Conservation (phyloP, 1,140 invertebrate species). For the Drosophila bocqueti region DNA sequence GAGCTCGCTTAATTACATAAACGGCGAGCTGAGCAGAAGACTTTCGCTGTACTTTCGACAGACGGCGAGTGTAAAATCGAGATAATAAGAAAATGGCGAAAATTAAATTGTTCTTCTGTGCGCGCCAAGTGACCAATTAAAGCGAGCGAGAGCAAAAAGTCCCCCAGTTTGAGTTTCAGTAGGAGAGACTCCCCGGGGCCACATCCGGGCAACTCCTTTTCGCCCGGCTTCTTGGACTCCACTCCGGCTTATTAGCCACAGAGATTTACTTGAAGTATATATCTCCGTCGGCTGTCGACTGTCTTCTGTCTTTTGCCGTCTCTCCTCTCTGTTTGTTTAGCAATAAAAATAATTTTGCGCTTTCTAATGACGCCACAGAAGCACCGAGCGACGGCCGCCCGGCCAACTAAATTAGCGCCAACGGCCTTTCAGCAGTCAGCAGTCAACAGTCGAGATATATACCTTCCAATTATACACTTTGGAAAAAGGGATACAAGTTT, state of each 20-base stretch:
- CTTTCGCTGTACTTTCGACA: slow-evolving; percentile 18
- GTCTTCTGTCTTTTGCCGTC: neutral
- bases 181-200: slow-evolving; percentile 14
- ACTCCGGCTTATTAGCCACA: slow-evolving; percentile 42
- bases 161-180: slow-evolving; percentile 27
- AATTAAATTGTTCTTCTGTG: slow-evolving; percentile 80
- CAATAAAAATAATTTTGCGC: slow-evolving; percentile 75
- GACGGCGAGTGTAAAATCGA: slow-evolving; percentile 67
- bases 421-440: slow-evolving; percentile 42
- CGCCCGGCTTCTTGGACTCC: slow-evolving; percentile 8
- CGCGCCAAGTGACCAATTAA: slow-evolving; percentile 81
- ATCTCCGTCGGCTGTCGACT: neutral
- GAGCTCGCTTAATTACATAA: slow-evolving; percentile 78
- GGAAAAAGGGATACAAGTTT: neutral
- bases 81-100: slow-evolving; percentile 80
- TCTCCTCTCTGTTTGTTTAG: slow-evolving; percentile 65
- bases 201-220: slow-evolving; percentile 35
- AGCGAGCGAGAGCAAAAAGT: slow-evolving; percentile 59
- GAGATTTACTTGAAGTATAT: slow-evolving; percentile 65
- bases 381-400: slow-evolving; percentile 17
- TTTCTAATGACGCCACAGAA: slow-evolving; percentile 69
- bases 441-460: slow-evolving; percentile 37
- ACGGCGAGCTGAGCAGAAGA: slow-evolving; percentile 25
- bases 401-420: slow-evolving; percentile 63
- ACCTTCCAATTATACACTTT: slow-evolving; percentile 8